These are phyloP conservation scores for Ganaspis brasiliensis DNA, from an alignment of 2,888 invertebrate species.

Conservation along the genomic window DNA sequence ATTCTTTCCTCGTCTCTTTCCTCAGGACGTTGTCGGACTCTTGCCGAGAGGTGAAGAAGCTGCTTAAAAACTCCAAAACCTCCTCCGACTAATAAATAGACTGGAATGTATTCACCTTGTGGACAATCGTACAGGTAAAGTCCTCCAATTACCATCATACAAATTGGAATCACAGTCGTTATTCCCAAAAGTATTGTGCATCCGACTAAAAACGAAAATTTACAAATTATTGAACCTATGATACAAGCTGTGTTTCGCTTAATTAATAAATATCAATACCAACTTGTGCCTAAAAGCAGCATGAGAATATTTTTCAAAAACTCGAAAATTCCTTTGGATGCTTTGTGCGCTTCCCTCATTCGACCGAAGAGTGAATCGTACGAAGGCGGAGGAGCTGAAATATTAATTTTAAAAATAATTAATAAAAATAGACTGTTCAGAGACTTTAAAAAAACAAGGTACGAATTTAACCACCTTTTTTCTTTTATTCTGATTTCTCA, in stretches of 20 bases:
- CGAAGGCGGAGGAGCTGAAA: conserved; percentile 85
- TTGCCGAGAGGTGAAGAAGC: conserved; percentile 83
- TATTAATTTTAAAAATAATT: conserved; percentile 18
- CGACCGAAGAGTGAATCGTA: conserved; percentile 86
- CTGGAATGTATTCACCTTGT: conserved; percentile 86
- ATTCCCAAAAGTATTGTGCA: conserved; percentile 85
- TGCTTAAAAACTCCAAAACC: conserved; percentile 85
- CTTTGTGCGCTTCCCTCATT: conserved; percentile 84
- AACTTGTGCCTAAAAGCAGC: conserved; percentile 85
- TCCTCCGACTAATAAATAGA: conserved; percentile 86
- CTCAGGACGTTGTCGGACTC: conserved; percentile 82
- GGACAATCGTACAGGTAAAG: conserved; percentile 86
- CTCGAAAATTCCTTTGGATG: conserved; percentile 84
- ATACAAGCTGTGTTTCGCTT: too few species aligned
- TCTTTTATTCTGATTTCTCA: too few species aligned
- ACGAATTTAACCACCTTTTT: too few species aligned
- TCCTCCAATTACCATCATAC: conserved; percentile 86
- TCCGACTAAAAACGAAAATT: conserved; percentile 82
- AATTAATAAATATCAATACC: conserved; percentile 72
- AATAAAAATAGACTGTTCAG: too few species aligned
- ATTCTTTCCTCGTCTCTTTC: conserved; percentile 83
- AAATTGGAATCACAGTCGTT: conserved; percentile 85
- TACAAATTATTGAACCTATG: neutral
- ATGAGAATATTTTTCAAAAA: conserved; percentile 84
- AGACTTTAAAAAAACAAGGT: too few species aligned